A percentile compares a stretch with the other conserved stretches of the same genome.
phyloP scores from a whole-genome alignment of 2,797 vertebrate genomes.

The Gallinago solitaria region DNA sequence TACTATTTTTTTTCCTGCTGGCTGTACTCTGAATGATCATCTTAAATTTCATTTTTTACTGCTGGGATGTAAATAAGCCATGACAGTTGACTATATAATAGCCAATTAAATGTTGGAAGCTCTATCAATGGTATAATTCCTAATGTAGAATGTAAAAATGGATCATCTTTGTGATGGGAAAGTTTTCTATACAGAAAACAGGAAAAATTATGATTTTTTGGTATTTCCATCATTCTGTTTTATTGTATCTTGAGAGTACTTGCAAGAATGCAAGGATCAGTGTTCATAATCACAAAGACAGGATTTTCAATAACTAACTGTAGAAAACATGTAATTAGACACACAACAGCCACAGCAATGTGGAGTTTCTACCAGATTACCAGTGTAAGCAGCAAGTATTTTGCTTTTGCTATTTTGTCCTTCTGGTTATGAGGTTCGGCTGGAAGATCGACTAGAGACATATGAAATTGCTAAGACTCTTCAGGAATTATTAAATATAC shows the following conservation, averaged over 20 bases:
- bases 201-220: background rate
- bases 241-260: background rate
- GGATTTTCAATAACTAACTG: background rate
- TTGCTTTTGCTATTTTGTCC: background rate
- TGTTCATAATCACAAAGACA: background rate
- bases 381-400: background rate
- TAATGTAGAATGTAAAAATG: background rate
- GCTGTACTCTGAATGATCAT: background rate
- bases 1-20: background rate
- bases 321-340: background rate
- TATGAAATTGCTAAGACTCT: background rate
- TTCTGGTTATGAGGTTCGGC: background rate
- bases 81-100: background rate
- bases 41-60: background rate
- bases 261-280: background rate
- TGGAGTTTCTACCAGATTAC: background rate
- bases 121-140: background rate
- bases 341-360: fast-evolving
- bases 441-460: background rate
- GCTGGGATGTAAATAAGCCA: background rate
- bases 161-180: background rate
- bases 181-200: background rate
- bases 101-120: background rate
- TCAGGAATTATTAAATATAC: background rate
- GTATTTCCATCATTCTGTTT: background rate